phyloP scores from a whole-genome alignment of 2,113 vertebrate species.

The Ia io region DNA sequence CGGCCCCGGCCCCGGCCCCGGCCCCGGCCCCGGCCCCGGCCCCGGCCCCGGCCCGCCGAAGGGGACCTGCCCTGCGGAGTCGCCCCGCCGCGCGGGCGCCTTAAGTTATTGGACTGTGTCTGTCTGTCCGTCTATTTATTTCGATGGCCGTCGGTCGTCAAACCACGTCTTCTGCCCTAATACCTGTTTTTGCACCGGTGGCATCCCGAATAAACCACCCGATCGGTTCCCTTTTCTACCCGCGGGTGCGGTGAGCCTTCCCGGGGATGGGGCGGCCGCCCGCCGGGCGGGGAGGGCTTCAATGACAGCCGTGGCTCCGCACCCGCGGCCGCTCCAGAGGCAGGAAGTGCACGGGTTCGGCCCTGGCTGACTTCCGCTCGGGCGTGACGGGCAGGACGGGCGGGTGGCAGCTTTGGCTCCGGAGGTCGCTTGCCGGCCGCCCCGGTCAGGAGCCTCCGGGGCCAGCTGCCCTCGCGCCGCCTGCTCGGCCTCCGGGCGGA shows the following conservation, averaged over 20 bases:
- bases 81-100: slow-evolving; percentile 12
- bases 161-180: slow-evolving; percentile 76
- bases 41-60: not conserved
- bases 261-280: not conserved
- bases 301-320: not conserved
- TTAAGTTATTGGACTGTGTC: slow-evolving; percentile 93
- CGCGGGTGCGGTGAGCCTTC: slow-evolving; percentile 15
- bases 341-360: not conserved
- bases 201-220: slow-evolving; percentile 84
- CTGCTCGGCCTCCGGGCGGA: not conserved
- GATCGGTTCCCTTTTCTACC: slow-evolving; percentile 75
- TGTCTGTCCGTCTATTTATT: slow-evolving; percentile 99
- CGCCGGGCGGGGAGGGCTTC: not conserved
- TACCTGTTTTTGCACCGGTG: slow-evolving; percentile 81
- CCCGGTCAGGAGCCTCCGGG: fast-evolving
- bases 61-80: not conserved
- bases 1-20: no score
- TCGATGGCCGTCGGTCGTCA: slow-evolving; percentile 84
- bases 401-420: not conserved
- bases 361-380: not conserved
- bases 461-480: not conserved
- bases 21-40: no score
- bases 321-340: not conserved
- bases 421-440: not conserved
- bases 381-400: not conserved